Evolutionary conservation across 2,797 vertebrate species (phyloP), one percentile per base, ranked within the genome.

Genomic region (Cirrhinus mrigala): DNA sequence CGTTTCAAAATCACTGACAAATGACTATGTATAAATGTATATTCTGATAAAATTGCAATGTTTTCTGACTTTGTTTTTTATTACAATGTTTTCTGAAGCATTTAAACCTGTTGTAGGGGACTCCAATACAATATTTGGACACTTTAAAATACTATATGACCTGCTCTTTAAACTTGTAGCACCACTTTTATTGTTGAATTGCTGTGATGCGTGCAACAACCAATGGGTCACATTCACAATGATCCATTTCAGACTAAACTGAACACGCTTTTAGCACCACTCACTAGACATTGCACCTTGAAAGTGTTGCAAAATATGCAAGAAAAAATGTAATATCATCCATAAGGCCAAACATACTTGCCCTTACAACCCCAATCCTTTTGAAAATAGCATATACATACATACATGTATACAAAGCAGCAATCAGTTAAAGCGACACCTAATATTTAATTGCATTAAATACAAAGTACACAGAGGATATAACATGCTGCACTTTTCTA

Each of bases 391-490:
- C 40, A 29, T 56, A n/a, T 4, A 76, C n/a, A 20, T 22, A 29
- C 8, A 1, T 74, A 6, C 8, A 1, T 74, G 3, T 44, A 48
- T 24, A 8, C 12, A 40, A 52, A 37, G 9, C 70, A 46, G 6
- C 2, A 0, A 24, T 15, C n/a, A 5, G n/a, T n/a, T 22, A 68
- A 68, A 68, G 15, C 22, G 1, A 4, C 18, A 10, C 14, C 6
- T 66, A 11, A 40, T 46, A 20, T 33, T 60, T 24, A 81, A 2
- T 8, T 10, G 1, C 56, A 14, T 52, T 64, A 24, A n/a, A 60
- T 50, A 52, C 66, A 81, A n/a, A 64, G 16, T 33, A 18, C 73
- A 77, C 62, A 81, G 82, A 79, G 76, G 56, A 62, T 62, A 84
- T 66, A 50, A 56, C 46, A 50, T 22, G 27, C 50, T 22, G 56